Conservation (phyloP, 2,113 vertebrate genomes). For the Ailurus styani region DNA sequence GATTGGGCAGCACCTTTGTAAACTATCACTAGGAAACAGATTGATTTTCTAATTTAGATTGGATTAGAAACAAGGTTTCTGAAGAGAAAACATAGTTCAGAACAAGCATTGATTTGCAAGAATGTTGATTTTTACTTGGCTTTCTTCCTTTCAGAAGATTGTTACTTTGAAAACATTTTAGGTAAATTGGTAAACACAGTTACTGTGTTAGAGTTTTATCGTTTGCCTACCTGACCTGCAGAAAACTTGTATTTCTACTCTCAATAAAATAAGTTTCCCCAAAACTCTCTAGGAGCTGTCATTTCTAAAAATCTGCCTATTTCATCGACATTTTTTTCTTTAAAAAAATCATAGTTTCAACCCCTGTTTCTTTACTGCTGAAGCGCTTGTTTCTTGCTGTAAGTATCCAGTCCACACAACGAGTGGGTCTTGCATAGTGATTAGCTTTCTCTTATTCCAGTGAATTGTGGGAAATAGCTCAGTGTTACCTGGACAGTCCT, state of each 20-base stretch:
- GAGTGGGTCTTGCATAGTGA: not conserved
- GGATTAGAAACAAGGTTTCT: not conserved
- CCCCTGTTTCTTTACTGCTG: not conserved
- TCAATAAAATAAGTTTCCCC: not conserved
- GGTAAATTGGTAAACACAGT: not conserved
- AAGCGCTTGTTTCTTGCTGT: not conserved
- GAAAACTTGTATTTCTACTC: not conserved
- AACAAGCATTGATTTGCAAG: not conserved
- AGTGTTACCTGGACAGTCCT: not conserved
- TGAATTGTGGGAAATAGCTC: not conserved
- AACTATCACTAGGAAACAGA: not conserved
- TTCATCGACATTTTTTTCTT: not conserved
- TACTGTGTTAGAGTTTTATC: not conserved
- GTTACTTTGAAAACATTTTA: not conserved
- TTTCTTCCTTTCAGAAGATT: not conserved
- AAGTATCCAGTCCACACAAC: rapidly evolving
- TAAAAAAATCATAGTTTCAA: not conserved
- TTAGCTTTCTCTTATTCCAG: not conserved
- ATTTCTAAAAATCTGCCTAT: not conserved
- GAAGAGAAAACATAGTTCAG: not conserved
- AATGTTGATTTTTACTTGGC: not conserved
- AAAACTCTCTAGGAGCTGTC: not conserved
- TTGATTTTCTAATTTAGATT: not conserved
- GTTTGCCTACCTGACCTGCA: not conserved
- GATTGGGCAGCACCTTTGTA: not conserved